A percentile compares a stretch with the other conserved stretches of the same genome.
Conservation (phyloP, 2,888 invertebrate genomes). For the Emesis russula region DNA sequence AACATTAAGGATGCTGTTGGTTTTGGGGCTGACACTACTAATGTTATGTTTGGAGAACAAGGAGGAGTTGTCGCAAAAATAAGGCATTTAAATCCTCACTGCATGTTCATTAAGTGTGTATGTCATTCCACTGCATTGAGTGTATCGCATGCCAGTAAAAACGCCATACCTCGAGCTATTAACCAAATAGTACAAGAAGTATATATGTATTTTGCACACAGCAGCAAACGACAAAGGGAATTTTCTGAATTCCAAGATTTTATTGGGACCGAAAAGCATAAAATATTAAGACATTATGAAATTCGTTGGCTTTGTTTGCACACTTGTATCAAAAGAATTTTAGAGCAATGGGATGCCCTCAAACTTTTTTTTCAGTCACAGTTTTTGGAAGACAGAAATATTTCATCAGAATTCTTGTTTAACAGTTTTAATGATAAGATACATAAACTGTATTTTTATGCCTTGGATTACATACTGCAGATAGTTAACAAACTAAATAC, state of each 20-base stretch:
- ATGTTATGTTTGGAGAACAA: constrained; percentile 70
- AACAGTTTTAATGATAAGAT: too few relatives aligned
- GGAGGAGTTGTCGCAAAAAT: constrained; percentile 54
- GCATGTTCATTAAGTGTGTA: constrained; percentile 21
- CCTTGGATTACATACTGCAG: too few relatives aligned
- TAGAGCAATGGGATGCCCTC: constrained; percentile 65
- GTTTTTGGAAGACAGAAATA: too few relatives aligned
- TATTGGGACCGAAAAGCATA: constrained; percentile 49
- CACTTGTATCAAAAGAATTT: constrained; percentile 56
- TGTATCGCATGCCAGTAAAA: constrained; percentile 66
- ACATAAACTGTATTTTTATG: too few relatives aligned
- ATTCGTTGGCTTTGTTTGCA: constrained; percentile 65
- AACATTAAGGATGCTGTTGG: neutral
- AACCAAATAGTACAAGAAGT: constrained; percentile 70
- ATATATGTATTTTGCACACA: constrained; percentile 75
- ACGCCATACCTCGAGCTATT: constrained; percentile 54
- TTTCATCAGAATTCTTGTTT: too few relatives aligned
- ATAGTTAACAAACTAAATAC: too few relatives aligned
- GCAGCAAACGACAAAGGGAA: constrained; percentile 70
- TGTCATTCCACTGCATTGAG: constrained; percentile 21
- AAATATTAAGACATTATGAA: constrained; percentile 63
- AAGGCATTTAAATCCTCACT: constrained; percentile 35
- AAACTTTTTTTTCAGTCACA: too few relatives aligned
- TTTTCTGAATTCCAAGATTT: constrained; percentile 72
- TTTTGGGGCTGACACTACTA: constrained; percentile 64